phyloP scores from a whole-genome alignment of 2,113 vertebrate genomes.

The Ophiodon elongatus region DNA sequence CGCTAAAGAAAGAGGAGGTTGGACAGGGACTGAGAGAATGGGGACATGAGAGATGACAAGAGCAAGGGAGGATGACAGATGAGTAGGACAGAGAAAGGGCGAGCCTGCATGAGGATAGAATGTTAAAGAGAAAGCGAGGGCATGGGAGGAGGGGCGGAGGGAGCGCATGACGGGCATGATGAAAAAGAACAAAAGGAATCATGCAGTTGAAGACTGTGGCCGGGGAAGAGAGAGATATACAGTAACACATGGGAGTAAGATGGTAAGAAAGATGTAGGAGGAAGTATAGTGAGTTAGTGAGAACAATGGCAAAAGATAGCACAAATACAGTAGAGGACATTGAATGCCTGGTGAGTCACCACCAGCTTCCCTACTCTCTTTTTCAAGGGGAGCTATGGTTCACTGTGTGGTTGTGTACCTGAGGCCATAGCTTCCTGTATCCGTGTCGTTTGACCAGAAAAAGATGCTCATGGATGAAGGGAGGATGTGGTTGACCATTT shows the following conservation, averaged over 20 bases:
- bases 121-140: constrained; percentile 58
- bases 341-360: constrained; percentile 3
- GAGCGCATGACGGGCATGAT: constrained; percentile 46
- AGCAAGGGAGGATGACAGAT: constrained; percentile 47
- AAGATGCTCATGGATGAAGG: constrained; percentile 50
- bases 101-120: constrained; percentile 46
- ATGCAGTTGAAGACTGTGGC: constrained; percentile 16
- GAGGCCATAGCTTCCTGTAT: not conserved
- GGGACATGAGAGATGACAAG: constrained; percentile 58
- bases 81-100: constrained; percentile 42
- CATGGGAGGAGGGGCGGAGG: constrained; percentile 9
- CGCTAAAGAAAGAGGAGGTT: constrained; percentile 20
- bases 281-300: not conserved
- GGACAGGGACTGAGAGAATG: constrained; percentile 47
- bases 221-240: constrained; percentile 18
- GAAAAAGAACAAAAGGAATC: constrained; percentile 42
- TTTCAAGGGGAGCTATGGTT: constrained; percentile 13
- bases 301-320: not conserved
- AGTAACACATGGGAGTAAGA: not conserved
- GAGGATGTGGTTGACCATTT: constrained; percentile 54
- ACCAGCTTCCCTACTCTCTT: not conserved
- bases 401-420: constrained; percentile 7
- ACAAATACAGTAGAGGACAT: not conserved
- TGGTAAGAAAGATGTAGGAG: not conserved
- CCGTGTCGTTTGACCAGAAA: constrained; percentile 1